Evolutionary conservation across 2,113 vertebrate genomes (phyloP).

Genomic region (Hassar affinis): DNA sequence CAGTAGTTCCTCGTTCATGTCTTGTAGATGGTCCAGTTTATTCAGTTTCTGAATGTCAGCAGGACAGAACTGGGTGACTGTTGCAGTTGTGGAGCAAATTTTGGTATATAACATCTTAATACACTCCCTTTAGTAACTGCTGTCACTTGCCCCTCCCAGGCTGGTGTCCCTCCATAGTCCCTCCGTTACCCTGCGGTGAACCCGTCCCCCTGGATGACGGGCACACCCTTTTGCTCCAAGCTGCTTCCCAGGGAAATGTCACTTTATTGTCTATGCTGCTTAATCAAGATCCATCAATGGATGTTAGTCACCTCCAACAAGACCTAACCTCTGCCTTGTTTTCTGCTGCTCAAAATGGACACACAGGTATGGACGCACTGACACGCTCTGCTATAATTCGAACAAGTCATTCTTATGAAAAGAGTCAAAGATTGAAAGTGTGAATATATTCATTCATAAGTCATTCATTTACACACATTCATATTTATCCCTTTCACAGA

Average conservation of each 20-base stretch:
- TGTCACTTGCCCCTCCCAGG: slow-evolving; percentile 84
- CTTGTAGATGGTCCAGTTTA: neutral
- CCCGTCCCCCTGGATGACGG: slow-evolving; percentile 99
- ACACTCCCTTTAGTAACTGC: slow-evolving; percentile 62
- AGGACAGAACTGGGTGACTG: slow-evolving; percentile 21
- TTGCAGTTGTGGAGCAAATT: slow-evolving; percentile 35
- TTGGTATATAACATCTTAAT: slow-evolving; percentile 13
- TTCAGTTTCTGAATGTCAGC: neutral
- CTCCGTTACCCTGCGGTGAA: slow-evolving; percentile 89
- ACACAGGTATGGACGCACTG: slow-evolving; percentile 78
- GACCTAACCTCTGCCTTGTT: slow-evolving; percentile 95
- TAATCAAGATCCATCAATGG: slow-evolving; percentile 92
- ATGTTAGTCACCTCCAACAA: slow-evolving; percentile 82
- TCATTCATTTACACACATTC: too few species aligned
- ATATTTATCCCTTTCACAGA: too few species aligned
- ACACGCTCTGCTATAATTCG: neutral
- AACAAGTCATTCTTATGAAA: neutral
- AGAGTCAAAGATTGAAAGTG: neutral
- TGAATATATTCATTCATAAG: neutral
- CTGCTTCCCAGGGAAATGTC: slow-evolving; percentile 99
- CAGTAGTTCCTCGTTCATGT: neutral
- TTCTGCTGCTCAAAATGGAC: slow-evolving; percentile 98
- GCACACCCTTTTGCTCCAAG: slow-evolving; percentile 97
- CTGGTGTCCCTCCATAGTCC: slow-evolving; percentile 98
- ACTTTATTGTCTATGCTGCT: slow-evolving; percentile 99